Base-by-base conservation (phyloP, 2,113 vertebrate genomes). In the Oenanthe oenanthe region DNA sequence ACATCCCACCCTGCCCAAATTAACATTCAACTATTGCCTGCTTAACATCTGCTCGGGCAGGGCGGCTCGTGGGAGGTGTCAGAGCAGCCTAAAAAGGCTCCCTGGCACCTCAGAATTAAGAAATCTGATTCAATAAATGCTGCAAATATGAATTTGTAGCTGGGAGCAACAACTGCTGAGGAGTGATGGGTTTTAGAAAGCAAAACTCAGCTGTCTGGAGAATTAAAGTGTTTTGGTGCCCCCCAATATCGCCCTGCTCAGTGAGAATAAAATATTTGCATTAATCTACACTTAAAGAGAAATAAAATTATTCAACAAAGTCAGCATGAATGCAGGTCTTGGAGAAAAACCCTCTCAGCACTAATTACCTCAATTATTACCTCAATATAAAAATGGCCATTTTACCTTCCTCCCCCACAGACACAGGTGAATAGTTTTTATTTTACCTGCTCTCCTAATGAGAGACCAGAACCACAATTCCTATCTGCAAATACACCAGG, bases 21-120 rank as follows among this genome's bases (percentile, higher is more conserved):
- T 99, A 99, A 98, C 98, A 99, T 99, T 99, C 99, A 99, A 97
- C 98, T 96, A 98, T 92, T 98, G 98, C 98, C 98, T 98, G 98
- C 98, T 98, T 98, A 99, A 99, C 99, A 99, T 99, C 99, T 99
- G 99, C 98, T 99, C 97, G 90, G 84, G 94, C 96, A 60, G 32
- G 81, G 97, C 75, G 74, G 93, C 95, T 96, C 61, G 97, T 73
- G 96, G 62, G 95, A 97, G 93, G 96, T 97, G 97, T 95, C 70
- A 92, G 77, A 68, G 71, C 79, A 47, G 78, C 71, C 90, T 95
- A 17, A 93, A 94, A 88, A 93, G 84, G 77, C 85, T 95, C 95
- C 95, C 93, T 89, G 57, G 54, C 77, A 78, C 71, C 75, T 93
- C 95, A 71, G 12, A 12, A 91, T 87, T 51, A 85, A 60, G 67